Conservation (phyloP, 1,140 invertebrate genomes). For the Plectrocnemia conspersa region DNA sequence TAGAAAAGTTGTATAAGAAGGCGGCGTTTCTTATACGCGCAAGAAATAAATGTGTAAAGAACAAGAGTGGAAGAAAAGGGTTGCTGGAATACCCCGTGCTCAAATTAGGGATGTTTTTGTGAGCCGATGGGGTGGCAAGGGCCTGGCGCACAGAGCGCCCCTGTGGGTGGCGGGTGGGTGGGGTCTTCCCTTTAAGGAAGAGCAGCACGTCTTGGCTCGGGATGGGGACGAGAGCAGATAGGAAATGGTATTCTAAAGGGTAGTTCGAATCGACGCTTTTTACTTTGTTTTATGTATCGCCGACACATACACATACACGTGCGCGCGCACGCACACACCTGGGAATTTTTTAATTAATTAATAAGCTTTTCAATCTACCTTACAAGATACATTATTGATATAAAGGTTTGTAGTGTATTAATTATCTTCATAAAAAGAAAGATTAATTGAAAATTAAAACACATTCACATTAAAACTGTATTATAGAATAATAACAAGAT, state of each 20-base stretch:
- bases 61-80: conserved; percentile 35
- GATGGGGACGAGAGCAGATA: conserved; percentile 11
- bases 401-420: too few relatives aligned
- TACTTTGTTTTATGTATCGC: conserved; percentile 9
- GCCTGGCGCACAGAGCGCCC: not conserved
- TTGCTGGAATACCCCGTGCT: conserved; percentile 35
- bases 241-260: conserved; percentile 25
- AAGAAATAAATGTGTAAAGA: conserved; percentile 37
- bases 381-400: too few relatives aligned
- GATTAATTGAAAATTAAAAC: too few relatives aligned
- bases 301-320: conserved; percentile 3
- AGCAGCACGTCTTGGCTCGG: conserved; percentile 14
- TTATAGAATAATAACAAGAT: too few relatives aligned
- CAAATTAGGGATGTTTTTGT: conserved; percentile 37
- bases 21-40: conserved; percentile 36
- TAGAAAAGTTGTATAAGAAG: conserved; percentile 37
- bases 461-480: too few relatives aligned
- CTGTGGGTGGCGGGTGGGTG: not conserved
- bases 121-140: conserved; percentile 20
- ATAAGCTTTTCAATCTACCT: too few relatives aligned
- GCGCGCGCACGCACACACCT: not conserved
- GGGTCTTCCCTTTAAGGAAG: not conserved
- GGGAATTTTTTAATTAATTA: too few relatives aligned
- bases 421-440: too few relatives aligned
- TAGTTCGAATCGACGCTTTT: conserved; percentile 12